Conservation (phyloP, 2,113 vertebrate species). For the Nestor notabilis region DNA sequence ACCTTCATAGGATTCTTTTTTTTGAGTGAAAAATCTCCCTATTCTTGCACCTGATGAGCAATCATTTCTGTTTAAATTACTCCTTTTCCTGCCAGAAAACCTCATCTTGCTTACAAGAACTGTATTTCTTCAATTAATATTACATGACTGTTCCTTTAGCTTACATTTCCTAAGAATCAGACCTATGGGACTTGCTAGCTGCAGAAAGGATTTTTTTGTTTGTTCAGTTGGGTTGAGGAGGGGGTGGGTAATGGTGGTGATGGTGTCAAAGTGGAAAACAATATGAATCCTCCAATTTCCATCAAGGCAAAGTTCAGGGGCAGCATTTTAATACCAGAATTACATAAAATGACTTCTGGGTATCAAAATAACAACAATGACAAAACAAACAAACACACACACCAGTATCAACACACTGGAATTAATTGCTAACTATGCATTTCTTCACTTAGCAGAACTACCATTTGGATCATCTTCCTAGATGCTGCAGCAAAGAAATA, state of each 20-base stretch:
- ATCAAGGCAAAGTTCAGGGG: background rate
- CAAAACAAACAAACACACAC: background rate
- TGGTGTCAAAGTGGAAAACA: background rate
- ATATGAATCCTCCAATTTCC: background rate
- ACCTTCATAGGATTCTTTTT: background rate
- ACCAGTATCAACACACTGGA: background rate
- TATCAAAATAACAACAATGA: background rate
- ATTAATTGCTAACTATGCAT: background rate
- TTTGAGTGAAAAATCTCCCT: background rate
- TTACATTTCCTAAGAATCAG: background rate
- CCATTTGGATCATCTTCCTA: background rate
- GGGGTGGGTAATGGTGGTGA: background rate
- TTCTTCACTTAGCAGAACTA: background rate
- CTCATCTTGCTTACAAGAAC: background rate
- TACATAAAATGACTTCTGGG: background rate
- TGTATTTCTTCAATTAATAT: background rate
- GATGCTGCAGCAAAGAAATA: background rate
- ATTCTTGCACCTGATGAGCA: background rate
- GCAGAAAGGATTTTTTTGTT: background rate
- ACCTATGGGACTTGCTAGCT: background rate
- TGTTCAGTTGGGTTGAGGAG: fast-evolving
- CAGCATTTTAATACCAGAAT: background rate
- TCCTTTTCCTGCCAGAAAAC: background rate
- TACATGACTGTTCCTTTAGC: background rate
- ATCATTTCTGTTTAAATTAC: background rate